phyloP scores from a whole-genome alignment of 1,140 invertebrate genomes.

The Cephus cinctus region DNA sequence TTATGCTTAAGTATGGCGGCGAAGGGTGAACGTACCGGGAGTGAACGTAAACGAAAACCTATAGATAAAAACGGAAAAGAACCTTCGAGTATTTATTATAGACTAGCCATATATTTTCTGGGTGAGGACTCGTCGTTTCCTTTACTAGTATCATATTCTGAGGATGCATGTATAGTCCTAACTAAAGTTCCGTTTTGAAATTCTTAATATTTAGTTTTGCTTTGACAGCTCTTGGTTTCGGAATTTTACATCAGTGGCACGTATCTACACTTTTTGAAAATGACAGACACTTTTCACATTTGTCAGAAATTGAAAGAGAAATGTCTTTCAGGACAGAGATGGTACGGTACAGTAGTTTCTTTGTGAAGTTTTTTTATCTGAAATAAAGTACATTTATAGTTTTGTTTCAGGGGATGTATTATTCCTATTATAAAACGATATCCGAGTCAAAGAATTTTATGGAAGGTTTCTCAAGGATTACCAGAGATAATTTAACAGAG shows the following conservation, averaged over 20 bases:
- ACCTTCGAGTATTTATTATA: too few species aligned
- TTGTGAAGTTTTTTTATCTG: constrained; percentile 8
- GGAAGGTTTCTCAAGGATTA: constrained; percentile 65
- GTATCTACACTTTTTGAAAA: constrained; percentile 77
- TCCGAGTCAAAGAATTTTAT: constrained; percentile 66
- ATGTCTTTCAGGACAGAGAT: constrained; percentile 82
- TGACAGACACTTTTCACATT: constrained; percentile 78
- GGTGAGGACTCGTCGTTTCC: too few species aligned
- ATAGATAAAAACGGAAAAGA: too few species aligned
- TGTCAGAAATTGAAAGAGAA: constrained; percentile 78
- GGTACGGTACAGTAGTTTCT: constrained; percentile 51
- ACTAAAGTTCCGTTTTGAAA: too few species aligned
- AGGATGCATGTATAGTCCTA: too few species aligned
- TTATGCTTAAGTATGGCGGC: too few species aligned
- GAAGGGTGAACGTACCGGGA: too few species aligned
- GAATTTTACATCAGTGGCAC: constrained; percentile 62
- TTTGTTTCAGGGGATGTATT: constrained; percentile 75
- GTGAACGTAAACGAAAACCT: too few species aligned
- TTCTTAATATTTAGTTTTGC: too few species aligned
- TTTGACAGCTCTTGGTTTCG: constrained; percentile 43
- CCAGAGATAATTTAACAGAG: constrained; percentile 76
- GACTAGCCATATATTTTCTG: too few species aligned
- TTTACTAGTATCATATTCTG: too few species aligned
- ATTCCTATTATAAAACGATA: constrained; percentile 83
- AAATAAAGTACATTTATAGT: constrained; percentile 11